Percentiles rank a stretch among this genome's conserved stretches.
phyloP scores from a whole-genome alignment of 2,797 vertebrate species.

The Enteromius radiatus region DNA sequence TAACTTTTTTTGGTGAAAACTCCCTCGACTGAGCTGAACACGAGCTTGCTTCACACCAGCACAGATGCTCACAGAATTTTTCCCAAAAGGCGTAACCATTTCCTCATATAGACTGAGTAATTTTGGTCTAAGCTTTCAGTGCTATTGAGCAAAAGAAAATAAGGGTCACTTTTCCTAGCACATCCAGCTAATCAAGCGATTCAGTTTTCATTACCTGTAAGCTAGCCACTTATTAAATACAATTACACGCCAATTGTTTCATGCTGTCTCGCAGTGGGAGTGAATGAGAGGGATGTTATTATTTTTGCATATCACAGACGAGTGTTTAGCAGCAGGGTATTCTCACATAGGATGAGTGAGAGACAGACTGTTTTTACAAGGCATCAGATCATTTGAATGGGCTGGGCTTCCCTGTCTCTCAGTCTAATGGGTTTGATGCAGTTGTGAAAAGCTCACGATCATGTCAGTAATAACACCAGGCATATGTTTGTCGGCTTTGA shows the following conservation, averaged over 20 bases:
- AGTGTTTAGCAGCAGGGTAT: conserved; percentile 43
- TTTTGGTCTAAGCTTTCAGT: conserved; percentile 11
- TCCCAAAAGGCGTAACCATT: neutral
- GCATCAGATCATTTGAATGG: conserved; percentile 35
- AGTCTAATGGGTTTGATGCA: conserved; percentile 42
- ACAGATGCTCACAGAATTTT: conserved; percentile 9
- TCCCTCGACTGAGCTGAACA: neutral
- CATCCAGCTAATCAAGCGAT: conserved; percentile 38
- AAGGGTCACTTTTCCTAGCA: conserved; percentile 35
- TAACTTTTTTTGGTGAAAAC: neutral
- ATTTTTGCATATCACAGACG: conserved; percentile 49
- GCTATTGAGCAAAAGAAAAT: conserved; percentile 18
- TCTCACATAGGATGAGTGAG: conserved; percentile 51
- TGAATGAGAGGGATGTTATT: conserved; percentile 42
- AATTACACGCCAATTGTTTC: conserved; percentile 58
- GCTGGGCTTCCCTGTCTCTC: conserved; percentile 17
- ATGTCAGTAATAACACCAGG: conserved; percentile 36
- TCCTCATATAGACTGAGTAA: neutral
- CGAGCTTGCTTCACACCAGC: neutral
- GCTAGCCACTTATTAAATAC: conserved; percentile 44
- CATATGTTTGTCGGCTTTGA: conserved; percentile 28
- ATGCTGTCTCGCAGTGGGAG: conserved; percentile 33
- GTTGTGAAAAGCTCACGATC: conserved; percentile 24
- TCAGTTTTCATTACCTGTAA: conserved; percentile 37
- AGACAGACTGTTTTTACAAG: conserved; percentile 44